Base-by-base conservation (phyloP, 2,888 invertebrate species). In the Achlya flavicornis region DNA sequence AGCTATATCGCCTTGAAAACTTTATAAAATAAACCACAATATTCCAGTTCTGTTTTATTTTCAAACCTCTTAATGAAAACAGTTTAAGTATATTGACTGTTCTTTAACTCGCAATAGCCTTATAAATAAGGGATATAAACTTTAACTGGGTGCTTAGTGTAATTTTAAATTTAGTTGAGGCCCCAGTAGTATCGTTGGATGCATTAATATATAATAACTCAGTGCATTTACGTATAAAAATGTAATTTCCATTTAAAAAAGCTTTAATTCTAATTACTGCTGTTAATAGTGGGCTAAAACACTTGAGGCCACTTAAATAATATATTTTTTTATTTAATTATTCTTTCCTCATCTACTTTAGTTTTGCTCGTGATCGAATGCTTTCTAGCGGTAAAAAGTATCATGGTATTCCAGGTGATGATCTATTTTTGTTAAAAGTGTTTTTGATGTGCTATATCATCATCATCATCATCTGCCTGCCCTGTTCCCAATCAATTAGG, bases 241-340 rank as follows among this genome's bases (percentile, higher is more conserved):
- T 41, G n/a, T n/a, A 6, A 76, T 66, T 69, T 72, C 67, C 14
- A 65, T 53, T 53, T 67, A 66, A 71, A 66, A 71, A 69, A 72
- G 71, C 70, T 81, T 78, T 80, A 77, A 76, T 81, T 79, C 73
- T 78, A 68, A 73, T 68, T 77, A 79, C 78, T 79, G 79, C 73
- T 73, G 67, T 70, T 75, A 71, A 73, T 73, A 72, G 80, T 82
- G 73, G 75, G 75, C 61, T 68, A 66, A 63, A 82, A 78, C 77
- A 81, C 64, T 74, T 62, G 57, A 0, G 63, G 64, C 33, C 73
- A 74, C 60, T 62, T 19, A 32, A 61, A 67, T 38, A 35, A 41
- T 4, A 11, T 41, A 41, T 41, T 11, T 41, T 7, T 41, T 11
- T 41, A 41, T 41, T 0, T 41, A 41, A 11, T 5, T 35, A 35